Percentiles rank a stretch among this genome's conserved stretches.
phyloP scores from a whole-genome alignment of 2,797 vertebrate species.

The Parambassis ranga region DNA sequence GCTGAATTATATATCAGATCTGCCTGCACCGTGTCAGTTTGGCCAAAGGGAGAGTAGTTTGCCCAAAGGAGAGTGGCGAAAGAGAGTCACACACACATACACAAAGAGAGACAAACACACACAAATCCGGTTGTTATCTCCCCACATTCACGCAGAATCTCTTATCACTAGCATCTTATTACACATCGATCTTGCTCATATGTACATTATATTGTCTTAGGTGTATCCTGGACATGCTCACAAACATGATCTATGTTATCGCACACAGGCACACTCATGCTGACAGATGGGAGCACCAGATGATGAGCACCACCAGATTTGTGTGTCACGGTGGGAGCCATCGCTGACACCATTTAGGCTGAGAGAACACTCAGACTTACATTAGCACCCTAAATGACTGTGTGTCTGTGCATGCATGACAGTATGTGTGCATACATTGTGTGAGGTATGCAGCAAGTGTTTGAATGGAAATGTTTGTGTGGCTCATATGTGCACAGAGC shows the following conservation, averaged over 20 bases:
- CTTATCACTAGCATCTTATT: background rate
- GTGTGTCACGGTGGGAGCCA: conserved; percentile 71
- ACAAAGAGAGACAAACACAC: background rate
- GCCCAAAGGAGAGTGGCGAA: conserved; percentile 56
- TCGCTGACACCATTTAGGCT: conserved; percentile 75
- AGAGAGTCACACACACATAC: conserved; percentile 21
- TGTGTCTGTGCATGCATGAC: background rate
- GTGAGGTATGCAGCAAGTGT: background rate
- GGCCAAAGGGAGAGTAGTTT: conserved; percentile 61
- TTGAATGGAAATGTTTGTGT: background rate
- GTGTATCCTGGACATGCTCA: background rate
- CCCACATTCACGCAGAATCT: background rate
- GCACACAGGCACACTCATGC: conserved; percentile 29
- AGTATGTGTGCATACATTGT: background rate
- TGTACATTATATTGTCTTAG: conserved; percentile 1
- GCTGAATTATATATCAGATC: conserved; percentile 76
- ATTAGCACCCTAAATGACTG: conserved; percentile 60
- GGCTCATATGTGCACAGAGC: background rate
- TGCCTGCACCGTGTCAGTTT: conserved; percentile 47
- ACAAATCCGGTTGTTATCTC: background rate
- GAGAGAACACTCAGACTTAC: conserved; percentile 70
- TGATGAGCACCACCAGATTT: conserved; percentile 79
- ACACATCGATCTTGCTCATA: conserved; percentile 1
- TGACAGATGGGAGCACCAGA: conserved; percentile 83
- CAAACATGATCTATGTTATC: conserved; percentile 13